Evolutionary conservation across 2,888 invertebrate species (phyloP), one percentile per base, ranked within the genome.

Genomic region (Drosophila hawaiiensis): DNA sequence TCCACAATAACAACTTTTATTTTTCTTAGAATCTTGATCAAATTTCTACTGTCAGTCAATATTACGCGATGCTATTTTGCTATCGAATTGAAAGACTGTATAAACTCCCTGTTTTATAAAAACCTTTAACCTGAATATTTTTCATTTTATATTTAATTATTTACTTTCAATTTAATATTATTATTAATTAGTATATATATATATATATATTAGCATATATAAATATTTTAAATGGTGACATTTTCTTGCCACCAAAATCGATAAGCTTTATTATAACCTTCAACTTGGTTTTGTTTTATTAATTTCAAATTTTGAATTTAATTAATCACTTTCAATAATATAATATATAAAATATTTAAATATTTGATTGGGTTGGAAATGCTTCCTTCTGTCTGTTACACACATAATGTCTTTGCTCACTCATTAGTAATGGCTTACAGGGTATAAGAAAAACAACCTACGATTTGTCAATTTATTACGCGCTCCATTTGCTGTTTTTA

Each of bases 401-500:
- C 1, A 19, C 10, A 39, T n/a, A 16, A n/a, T 29, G 39, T 14
- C 28, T 14, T 56, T 41, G 14, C 2, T 31, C 12, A n/a, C 2
- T n/a, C 25, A n/a, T 29, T 22, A n/a, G 25, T 14, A 19, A 22
- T 29, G 25, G 16, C 31, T 25, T 47, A 25, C 52, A 55, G 31
- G 28, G 37, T 54, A 61, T 33, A 29, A 33, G 22, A 53, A 31
- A 43, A 12, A 28, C 29, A 50, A 50, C 43, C 35, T 31, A 68
- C 68, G 67, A 56, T 68, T 67, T 68, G 73, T 83, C 85, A 73
- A 83, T 84, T 82, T 87, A 82, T 69, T 77, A 86, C 78, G 68
- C 64, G 62, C 78, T 63, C 56, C 49, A 68, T 65, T 70, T 67
- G 53, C 58, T 50, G 41, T 64, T 58, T 52, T 41, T 41, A 50